Conservation (phyloP, 2,888 invertebrate species). For the Drosophila stalkeri region DNA sequence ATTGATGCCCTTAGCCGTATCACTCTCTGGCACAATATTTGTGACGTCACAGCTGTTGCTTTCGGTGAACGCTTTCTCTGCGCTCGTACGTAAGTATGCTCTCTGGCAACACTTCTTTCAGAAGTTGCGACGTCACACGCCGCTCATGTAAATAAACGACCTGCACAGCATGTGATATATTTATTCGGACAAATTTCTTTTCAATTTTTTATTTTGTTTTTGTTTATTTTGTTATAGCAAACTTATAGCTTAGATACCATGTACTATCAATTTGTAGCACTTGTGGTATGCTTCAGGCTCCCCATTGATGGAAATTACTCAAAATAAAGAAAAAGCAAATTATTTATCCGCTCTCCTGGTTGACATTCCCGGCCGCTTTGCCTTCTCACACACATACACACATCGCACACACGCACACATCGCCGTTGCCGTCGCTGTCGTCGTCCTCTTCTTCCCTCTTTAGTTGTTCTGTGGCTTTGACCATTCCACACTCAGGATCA, state of each 20-base stretch:
- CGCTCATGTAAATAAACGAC: slow-evolving; percentile 1
- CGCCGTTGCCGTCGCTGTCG: not conserved
- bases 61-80: not conserved
- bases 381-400: slow-evolving; percentile 3
- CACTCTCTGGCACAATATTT: slow-evolving; percentile 6
- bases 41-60: slow-evolving; percentile 26
- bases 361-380: slow-evolving; percentile 4
- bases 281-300: slow-evolving; percentile 25
- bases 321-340: slow-evolving; percentile 21
- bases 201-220: not conserved
- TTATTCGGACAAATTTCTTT: slow-evolving; percentile 17
- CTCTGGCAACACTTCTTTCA: slow-evolving; percentile 35
- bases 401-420: slow-evolving; percentile 14
- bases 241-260: slow-evolving; percentile 45
- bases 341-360: not conserved
- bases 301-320: slow-evolving; percentile 21
- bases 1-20: not conserved
- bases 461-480: slow-evolving; percentile 91
- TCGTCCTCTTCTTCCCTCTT: not conserved
- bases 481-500: slow-evolving; percentile 99
- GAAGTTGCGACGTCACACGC: not conserved
- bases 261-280: slow-evolving; percentile 28
- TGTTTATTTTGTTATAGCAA: slow-evolving; percentile 35
- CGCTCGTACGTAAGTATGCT: not conserved
- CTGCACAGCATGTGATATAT: not conserved